Evolutionary conservation across 2,113 vertebrate species (phyloP).

Genomic region (Probosciger aterrimus): DNA sequence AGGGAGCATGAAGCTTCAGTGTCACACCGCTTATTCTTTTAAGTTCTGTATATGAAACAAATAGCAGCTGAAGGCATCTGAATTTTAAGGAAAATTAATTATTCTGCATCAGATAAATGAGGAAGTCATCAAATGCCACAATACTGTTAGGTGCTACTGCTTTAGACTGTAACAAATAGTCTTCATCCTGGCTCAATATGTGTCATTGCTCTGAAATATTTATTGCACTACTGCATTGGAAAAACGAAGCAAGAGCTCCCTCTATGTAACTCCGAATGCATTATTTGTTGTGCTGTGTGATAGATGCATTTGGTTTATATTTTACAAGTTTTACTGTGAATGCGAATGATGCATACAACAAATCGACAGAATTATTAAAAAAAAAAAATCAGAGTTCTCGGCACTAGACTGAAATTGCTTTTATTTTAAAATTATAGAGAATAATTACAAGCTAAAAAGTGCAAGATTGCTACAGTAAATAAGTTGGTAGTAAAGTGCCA

Average conservation of each 20-base stretch:
- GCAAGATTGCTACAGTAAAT: not conserved
- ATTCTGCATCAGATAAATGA: not conserved
- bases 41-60: not conserved
- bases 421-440: not conserved
- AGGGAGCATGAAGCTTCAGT: not conserved
- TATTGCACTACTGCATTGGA: not conserved
- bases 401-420: not conserved
- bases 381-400: not conserved
- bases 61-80: not conserved
- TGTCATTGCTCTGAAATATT: not conserved
- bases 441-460: not conserved
- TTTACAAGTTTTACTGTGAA: not conserved
- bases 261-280: conserved; percentile 12
- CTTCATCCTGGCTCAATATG: not conserved
- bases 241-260: conserved; percentile 69
- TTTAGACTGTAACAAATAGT: not conserved
- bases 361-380: not conserved
- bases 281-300: not conserved
- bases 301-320: not conserved
- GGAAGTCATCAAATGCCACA: not conserved
- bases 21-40: not conserved
- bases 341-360: not conserved
- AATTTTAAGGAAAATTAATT: not conserved
- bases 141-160: not conserved
- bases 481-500: not conserved